A percentile compares a stretch with the other conserved stretches of the same genome.
These are phyloP conservation scores for Diaperis boleti DNA, from an alignment of 2,888 invertebrate genomes.

Conservation along the genomic window DNA sequence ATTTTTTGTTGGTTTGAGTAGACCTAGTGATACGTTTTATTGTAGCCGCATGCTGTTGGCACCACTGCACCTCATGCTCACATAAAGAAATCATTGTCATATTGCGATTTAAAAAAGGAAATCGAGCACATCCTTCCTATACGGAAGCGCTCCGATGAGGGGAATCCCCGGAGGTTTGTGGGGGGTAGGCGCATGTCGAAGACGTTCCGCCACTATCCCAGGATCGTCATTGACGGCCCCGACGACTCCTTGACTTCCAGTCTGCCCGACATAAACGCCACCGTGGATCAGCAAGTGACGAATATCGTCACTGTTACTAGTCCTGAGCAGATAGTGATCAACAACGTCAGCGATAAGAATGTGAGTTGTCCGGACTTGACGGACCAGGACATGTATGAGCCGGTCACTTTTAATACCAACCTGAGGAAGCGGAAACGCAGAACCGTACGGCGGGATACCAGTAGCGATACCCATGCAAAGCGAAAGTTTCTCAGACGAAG, in stretches of 20 bases:
- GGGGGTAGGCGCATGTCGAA: slow-evolving; percentile 57
- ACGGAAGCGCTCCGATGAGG: slow-evolving; percentile 22
- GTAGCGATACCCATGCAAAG: slow-evolving; percentile 5
- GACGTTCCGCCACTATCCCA: slow-evolving; percentile 59
- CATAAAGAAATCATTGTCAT: slow-evolving; percentile 58
- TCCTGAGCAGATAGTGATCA: slow-evolving; percentile 30
- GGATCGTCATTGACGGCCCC: slow-evolving; percentile 60
- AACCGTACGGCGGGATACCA: slow-evolving; percentile 2
- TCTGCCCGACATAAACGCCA: slow-evolving; percentile 60
- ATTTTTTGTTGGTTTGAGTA: slow-evolving; percentile 16
- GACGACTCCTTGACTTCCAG: slow-evolving; percentile 60
- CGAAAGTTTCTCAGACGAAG: neutral
- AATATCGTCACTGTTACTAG: neutral
- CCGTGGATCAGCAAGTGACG: neutral
- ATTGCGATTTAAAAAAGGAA: slow-evolving; percentile 62
- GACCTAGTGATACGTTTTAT: slow-evolving; percentile 50
- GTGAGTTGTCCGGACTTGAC: slow-evolving; percentile 60
- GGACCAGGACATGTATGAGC: slow-evolving; percentile 42
- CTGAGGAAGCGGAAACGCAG: slow-evolving; percentile 38
- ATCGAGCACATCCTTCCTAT: slow-evolving; percentile 62
- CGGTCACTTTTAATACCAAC: neutral
- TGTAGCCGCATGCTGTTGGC: slow-evolving; percentile 64
- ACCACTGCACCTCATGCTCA: slow-evolving; percentile 52
- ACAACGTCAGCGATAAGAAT: slow-evolving; percentile 57
- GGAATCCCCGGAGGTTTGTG: slow-evolving; percentile 50